Evolutionary conservation across 37 sponge, comb jelly and placozoan species (phyloP).

Genomic region (Trichoplax adhaerens): DNA sequence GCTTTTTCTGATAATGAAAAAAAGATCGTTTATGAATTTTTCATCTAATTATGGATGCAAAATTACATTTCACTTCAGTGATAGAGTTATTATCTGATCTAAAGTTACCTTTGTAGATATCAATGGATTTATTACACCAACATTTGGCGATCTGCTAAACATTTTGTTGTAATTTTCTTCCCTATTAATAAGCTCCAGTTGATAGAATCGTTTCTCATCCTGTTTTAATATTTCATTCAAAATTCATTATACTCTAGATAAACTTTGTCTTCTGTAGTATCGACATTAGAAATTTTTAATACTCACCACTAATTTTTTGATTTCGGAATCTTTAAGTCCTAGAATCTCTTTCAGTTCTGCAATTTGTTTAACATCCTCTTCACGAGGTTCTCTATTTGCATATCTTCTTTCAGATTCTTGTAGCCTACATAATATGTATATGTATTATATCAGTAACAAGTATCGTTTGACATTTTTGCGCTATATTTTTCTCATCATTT

Average conservation of each 20-base stretch:
- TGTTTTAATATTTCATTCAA: conserved; percentile 6
- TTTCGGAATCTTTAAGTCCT: conserved; percentile 5
- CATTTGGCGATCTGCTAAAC: conserved; percentile 58
- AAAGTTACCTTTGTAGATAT: background rate
- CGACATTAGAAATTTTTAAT: background rate
- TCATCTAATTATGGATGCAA: too few relatives aligned
- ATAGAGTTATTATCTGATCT: too few relatives aligned
- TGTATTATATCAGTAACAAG: too few relatives aligned
- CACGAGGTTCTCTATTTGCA: conserved; percentile 26
- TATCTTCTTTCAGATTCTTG: conserved; percentile 26
- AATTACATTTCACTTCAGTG: too few relatives aligned
- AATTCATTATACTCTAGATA: background rate
- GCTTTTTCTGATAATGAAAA: too few relatives aligned
- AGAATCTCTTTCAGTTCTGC: conserved; percentile 26
- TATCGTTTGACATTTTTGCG: too few relatives aligned
- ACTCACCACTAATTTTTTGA: background rate
- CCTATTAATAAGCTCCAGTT: conserved; percentile 81
- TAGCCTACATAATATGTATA: background rate
- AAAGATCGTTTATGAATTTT: too few relatives aligned
- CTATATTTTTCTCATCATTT: too few relatives aligned
- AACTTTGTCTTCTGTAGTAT: too few relatives aligned
- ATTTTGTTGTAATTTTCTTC: conserved; percentile 89
- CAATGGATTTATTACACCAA: conserved; percentile 36
- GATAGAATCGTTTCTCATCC: conserved; percentile 69
- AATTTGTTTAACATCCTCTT: conserved; percentile 49